These are phyloP conservation scores for Eupithecia insigniata DNA, from an alignment of 2,888 invertebrate genomes.

Conservation along the genomic window DNA sequence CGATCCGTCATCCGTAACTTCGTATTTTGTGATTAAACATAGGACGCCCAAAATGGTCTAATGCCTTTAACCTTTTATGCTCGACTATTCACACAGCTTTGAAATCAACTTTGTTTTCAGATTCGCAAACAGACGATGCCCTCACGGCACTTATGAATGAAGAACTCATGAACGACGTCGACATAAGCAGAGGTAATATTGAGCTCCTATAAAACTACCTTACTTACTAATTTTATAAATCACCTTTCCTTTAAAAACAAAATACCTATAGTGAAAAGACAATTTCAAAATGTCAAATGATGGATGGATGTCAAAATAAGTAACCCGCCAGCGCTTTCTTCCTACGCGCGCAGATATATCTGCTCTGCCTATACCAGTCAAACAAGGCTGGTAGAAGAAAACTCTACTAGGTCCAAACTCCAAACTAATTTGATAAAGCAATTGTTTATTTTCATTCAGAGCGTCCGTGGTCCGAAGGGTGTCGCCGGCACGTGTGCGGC, in stretches of 20 bases:
- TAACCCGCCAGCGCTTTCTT: too few relatives aligned
- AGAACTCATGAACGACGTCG: conserved; percentile 74
- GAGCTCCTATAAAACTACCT: not conserved
- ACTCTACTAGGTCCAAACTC: not conserved
- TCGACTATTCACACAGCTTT: too few relatives aligned
- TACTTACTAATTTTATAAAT: too few relatives aligned
- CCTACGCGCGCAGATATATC: not conserved
- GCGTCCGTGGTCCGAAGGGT: conserved; percentile 68
- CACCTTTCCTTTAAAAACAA: too few relatives aligned
- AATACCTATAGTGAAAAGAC: too few relatives aligned
- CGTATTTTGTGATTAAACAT: too few relatives aligned
- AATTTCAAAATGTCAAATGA: too few relatives aligned
- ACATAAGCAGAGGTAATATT: conserved; percentile 70
- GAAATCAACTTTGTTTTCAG: conserved; percentile 45
- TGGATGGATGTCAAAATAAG: too few relatives aligned
- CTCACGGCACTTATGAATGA: conserved; percentile 78
- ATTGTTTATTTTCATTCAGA: conserved; percentile 49
- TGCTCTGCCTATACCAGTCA: too few relatives aligned
- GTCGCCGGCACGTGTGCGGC: conserved; percentile 74
- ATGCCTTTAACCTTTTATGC: not conserved
- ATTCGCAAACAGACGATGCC: conserved; percentile 74
- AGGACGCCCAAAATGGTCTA: not conserved
- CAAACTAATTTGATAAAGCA: not conserved
- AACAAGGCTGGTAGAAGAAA: not conserved
- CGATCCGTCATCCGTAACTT: too few relatives aligned